Percentiles rank a stretch among this genome's conserved stretches.
Evolutionary conservation across 2,888 invertebrate genomes (phyloP).

Genomic region (Hanleya hanleyi): DNA sequence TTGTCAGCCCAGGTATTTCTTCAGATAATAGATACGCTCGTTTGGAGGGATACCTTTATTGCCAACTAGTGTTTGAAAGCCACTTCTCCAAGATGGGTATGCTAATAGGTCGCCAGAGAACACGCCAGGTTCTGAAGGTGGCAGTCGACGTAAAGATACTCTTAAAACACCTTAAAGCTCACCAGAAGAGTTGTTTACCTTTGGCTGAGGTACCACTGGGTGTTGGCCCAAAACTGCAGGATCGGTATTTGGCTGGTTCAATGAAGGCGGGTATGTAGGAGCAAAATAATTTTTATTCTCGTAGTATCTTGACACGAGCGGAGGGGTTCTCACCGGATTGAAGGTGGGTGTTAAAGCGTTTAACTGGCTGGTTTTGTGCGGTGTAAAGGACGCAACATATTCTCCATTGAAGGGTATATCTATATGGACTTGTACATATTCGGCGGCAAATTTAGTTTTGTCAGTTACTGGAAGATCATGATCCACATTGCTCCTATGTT

Average conservation of each 20-base stretch:
- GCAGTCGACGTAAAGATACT: conserved; percentile 21
- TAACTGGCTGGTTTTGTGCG: too few species aligned
- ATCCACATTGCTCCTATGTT: background rate
- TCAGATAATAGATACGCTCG: conserved; percentile 33
- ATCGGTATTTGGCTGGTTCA: too few species aligned
- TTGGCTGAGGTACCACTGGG: too few species aligned
- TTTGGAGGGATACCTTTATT: conserved; percentile 15
- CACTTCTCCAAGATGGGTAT: conserved; percentile 28
- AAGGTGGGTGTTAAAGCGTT: too few species aligned
- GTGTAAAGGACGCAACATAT: too few species aligned
- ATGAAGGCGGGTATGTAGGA: too few species aligned
- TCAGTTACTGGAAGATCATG: background rate
- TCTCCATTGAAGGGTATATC: too few species aligned
- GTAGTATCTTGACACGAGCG: too few species aligned
- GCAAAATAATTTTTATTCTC: too few species aligned
- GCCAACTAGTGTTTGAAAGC: conserved; percentile 28
- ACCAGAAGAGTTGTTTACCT: too few species aligned
- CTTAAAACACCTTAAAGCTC: background rate
- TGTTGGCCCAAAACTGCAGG: too few species aligned
- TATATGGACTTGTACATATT: background rate
- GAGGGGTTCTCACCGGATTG: too few species aligned
- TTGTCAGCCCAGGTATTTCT: conserved; percentile 28
- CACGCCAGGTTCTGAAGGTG: conserved; percentile 29
- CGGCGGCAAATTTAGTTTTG: background rate
- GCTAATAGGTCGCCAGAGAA: conserved; percentile 36